These are phyloP conservation scores for Schizopygopsis pylzovi DNA, from an alignment of 2,797 vertebrate species.

Conservation along the genomic window DNA sequence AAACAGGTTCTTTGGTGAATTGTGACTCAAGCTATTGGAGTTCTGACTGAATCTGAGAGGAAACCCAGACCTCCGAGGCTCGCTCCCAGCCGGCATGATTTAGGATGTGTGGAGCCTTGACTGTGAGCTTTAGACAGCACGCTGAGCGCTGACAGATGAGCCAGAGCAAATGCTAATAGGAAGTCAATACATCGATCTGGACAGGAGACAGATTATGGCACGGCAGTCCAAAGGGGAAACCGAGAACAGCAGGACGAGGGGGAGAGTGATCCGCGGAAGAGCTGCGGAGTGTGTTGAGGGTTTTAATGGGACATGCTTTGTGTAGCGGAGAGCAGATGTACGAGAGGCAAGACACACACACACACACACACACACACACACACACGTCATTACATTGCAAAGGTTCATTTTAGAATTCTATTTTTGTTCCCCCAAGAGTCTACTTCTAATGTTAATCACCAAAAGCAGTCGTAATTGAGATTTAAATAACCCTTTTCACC, in stretches of 20 bases:
- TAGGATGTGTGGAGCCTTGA: constrained; percentile 20
- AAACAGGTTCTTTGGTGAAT: neutral
- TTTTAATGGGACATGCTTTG: neutral
- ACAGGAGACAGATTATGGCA: constrained; percentile 35
- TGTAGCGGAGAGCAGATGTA: neutral
- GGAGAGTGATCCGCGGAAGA: neutral
- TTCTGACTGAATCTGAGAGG: neutral
- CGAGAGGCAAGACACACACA: neutral
- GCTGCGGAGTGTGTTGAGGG: constrained; percentile 3
- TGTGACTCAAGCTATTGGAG: neutral
- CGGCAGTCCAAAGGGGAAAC: constrained; percentile 22
- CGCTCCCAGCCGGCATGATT: neutral
- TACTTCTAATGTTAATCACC: neutral
- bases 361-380: neutral
- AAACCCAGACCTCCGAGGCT: neutral
- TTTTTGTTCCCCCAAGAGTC: neutral
- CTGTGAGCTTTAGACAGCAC: constrained; percentile 21
- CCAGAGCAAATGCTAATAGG: constrained; percentile 39
- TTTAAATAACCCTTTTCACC: neutral
- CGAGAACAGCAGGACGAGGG: neutral
- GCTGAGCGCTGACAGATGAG: constrained; percentile 30
- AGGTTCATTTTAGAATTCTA: neutral
- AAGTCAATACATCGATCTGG: constrained; percentile 38
- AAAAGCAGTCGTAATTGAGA: neutral
- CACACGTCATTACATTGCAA: neutral